Evolutionary conservation across 2,113 vertebrate species (phyloP), one percentile per base, ranked within the genome.

Genomic region (Bucco capensis): DNA sequence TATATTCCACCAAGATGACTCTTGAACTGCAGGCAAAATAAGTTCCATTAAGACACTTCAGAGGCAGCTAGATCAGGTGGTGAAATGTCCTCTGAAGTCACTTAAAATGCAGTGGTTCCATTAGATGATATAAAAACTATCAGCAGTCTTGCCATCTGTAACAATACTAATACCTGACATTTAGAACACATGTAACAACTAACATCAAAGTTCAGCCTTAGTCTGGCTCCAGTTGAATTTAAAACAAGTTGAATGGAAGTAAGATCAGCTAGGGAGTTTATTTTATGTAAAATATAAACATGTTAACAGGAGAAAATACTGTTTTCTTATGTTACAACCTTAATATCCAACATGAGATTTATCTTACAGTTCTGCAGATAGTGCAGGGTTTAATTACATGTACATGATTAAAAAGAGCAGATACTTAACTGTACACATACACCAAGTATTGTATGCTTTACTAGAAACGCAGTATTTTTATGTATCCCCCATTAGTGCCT

Each of bases 281-380:
- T 95, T 96, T 96, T 94, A 92, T 94, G 86, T 82, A 96, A 95
- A 95, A 96, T 93, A 94, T 72, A 92, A 96, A 94, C 88, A 92
- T 30, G 70, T 94, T 86, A 94, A 83, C 86, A 96, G 91, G 58
- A 93, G 70, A 95, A 92, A 95, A 94, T 89, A 91, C 74, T 86
- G 53, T 81, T 92, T 91, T 96, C 86, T 89, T 90, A 89, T 95
- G 90, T 95, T 95, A 94, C 93, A 93, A 57, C 69, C 90, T 94
- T 90, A 77, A 94, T 93, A 95, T 84, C 83, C 86, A 90, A 95
- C 57, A 77, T 44, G 60, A 92, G 38, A 71, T 81, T 83, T 94
- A 94, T 92, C 76, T 90, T 91, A 95, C 93, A 96, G 66, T 57
- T 93, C 57, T 84, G 80, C 65, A 88, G 51, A 65, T 74, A 83